phyloP scores from a whole-genome alignment of 1,140 invertebrate genomes.

The Ceratosolen fusciceps region DNA sequence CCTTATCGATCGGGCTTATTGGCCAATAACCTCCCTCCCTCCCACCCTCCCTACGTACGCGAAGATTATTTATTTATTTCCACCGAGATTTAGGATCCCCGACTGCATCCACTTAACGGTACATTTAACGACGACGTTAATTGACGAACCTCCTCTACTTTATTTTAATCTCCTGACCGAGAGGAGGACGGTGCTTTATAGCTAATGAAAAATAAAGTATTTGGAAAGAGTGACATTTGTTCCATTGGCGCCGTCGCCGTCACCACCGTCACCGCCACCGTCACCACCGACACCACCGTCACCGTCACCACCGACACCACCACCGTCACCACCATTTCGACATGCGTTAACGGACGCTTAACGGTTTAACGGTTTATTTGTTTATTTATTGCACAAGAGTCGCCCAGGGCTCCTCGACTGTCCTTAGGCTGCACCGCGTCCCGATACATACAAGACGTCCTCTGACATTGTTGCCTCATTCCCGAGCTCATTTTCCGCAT shows the following conservation, averaged over 20 bases:
- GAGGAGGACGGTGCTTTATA: not conserved
- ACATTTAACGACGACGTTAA: conserved; percentile 20
- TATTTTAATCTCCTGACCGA: conserved; percentile 3
- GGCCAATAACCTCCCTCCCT: not conserved
- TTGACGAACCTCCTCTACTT: conserved; percentile 3
- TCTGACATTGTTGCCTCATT: conserved; percentile 3
- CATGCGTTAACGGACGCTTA: conserved; percentile 6
- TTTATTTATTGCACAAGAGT: conserved; percentile 20
- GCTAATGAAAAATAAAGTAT: conserved; percentile 17
- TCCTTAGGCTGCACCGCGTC: too few relatives aligned
- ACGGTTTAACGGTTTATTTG: conserved; percentile 24
- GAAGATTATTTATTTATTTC: conserved; percentile 10
- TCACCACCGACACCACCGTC: too few relatives aligned
- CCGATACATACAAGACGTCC: too few relatives aligned
- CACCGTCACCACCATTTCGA: too few relatives aligned
- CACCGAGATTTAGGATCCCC: not conserved
- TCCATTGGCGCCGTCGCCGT: not conserved
- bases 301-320: too few relatives aligned
- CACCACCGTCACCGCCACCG: too few relatives aligned
- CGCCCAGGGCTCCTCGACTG: too few relatives aligned
- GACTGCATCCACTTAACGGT: conserved; percentile 11
- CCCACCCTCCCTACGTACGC: too few relatives aligned
- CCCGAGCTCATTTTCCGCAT: too few relatives aligned
- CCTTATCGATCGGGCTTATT: not conserved
- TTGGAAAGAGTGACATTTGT: conserved; percentile 23